phyloP scores from a whole-genome alignment of 2,888 invertebrate genomes.

The Pseudoips prasinana region DNA sequence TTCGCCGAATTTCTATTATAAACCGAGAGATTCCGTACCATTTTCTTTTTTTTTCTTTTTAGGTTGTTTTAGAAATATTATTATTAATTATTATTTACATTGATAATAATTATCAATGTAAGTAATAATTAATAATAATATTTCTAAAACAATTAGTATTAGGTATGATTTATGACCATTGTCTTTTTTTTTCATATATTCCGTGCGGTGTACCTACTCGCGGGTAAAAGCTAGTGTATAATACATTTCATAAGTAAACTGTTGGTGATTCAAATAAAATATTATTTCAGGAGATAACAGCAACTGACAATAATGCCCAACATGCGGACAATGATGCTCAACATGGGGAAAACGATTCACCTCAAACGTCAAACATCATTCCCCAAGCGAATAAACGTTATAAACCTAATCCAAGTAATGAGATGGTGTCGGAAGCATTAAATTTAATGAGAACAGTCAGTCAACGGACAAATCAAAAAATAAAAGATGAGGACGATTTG shows the following conservation, averaged over 20 bases:
- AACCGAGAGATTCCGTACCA: too few relatives aligned
- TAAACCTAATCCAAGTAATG: slow-evolving; percentile 12
- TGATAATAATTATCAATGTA: too few relatives aligned
- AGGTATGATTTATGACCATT: slow-evolving; percentile 11
- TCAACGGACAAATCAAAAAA: slow-evolving; percentile 6
- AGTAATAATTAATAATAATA: slow-evolving; percentile 2
- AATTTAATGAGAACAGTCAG: slow-evolving; percentile 7
- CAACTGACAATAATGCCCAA: slow-evolving; percentile 9
- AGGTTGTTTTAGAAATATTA: too few relatives aligned
- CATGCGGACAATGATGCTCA: slow-evolving; percentile 9
- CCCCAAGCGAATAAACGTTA: slow-evolving; percentile 10
- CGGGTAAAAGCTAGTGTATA: slow-evolving; percentile 12
- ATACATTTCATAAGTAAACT: slow-evolving; percentile 10
- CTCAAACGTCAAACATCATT: slow-evolving; percentile 4
- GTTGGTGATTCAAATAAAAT: slow-evolving; percentile 10
- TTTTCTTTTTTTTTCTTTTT: too few relatives aligned
- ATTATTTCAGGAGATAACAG: slow-evolving; percentile 12
- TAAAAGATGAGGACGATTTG: slow-evolving; percentile 5
- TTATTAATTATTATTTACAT: too few relatives aligned
- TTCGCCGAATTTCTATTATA: too few relatives aligned
- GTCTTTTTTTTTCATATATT: slow-evolving; percentile 10
- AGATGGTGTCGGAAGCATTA: slow-evolving; percentile 11
- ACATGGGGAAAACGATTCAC: slow-evolving; percentile 7
- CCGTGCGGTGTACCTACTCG: slow-evolving; percentile 11
- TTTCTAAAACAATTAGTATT: too few relatives aligned